A percentile compares a stretch with the other conserved stretches of the same genome.
Evolutionary conservation across 2,888 invertebrate species (phyloP).

Genomic region (Sympetrum striolatum): DNA sequence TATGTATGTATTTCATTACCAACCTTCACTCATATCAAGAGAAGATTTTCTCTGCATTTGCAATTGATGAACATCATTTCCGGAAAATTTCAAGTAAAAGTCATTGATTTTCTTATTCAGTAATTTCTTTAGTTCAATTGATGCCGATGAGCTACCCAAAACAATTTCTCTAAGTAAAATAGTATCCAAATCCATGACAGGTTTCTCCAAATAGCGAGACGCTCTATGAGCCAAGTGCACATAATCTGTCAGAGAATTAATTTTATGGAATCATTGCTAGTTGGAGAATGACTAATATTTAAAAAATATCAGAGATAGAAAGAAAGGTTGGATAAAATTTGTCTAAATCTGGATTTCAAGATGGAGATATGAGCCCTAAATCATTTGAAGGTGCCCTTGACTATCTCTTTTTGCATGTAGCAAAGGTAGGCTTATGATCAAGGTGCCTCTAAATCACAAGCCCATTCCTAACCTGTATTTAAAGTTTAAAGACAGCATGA

Average conservation of each 20-base stretch:
- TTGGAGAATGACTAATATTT: too few relatives aligned
- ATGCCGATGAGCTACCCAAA: neutral
- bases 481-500: too few relatives aligned
- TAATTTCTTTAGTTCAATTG: neutral
- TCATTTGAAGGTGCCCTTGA: too few relatives aligned
- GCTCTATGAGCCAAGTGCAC: neutral
- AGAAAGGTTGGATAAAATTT: too few relatives aligned
- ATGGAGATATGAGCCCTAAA: too few relatives aligned
- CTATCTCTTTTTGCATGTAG: too few relatives aligned
- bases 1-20: neutral
- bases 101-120: neutral
- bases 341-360: too few relatives aligned
- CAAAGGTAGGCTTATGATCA: too few relatives aligned
- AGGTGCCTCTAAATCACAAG: too few relatives aligned
- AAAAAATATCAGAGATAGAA: neutral
- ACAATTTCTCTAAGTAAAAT: neutral
- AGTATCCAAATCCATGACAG: neutral
- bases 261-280: too few relatives aligned
- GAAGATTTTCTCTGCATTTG: neutral
- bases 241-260: neutral
- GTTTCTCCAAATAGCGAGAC: neutral
- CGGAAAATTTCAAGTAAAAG: neutral
- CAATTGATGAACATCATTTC: too few relatives aligned
- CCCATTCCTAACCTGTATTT: too few relatives aligned
- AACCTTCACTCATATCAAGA: neutral